A percentile compares a stretch with the other conserved stretches of the same genome.
These are phyloP conservation scores for Coranthus polyacanthus DNA, from an alignment of 2,797 vertebrate genomes.

Conservation along the genomic window DNA sequence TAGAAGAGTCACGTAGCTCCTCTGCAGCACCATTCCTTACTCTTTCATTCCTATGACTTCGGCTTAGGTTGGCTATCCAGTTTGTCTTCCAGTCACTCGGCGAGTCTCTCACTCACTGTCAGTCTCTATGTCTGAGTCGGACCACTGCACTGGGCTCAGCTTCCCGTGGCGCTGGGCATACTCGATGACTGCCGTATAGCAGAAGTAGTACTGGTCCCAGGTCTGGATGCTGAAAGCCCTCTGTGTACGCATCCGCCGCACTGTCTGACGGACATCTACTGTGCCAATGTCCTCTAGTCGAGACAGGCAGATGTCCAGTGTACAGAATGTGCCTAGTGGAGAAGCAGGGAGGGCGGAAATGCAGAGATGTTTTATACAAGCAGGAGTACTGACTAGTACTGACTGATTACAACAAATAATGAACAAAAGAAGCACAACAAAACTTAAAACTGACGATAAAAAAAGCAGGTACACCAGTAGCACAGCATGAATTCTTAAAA, in stretches of 20 bases:
- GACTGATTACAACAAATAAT: neutral
- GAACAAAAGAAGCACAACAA: neutral
- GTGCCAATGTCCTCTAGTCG: conserved; percentile 88
- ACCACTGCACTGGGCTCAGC: conserved; percentile 88
- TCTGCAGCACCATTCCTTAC: conserved; percentile 34
- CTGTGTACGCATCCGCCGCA: conserved; percentile 88
- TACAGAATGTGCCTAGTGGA: conserved; percentile 88
- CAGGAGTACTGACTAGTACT: neutral
- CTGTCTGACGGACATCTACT: conserved; percentile 87
- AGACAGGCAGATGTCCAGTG: conserved; percentile 90
- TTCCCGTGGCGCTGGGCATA: conserved; percentile 87
- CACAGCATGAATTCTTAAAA: neutral
- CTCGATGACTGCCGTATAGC: conserved; percentile 89
- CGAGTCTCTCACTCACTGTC: conserved; percentile 86
- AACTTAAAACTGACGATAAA: conserved; percentile 4
- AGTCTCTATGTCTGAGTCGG: conserved; percentile 89
- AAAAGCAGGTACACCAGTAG: no score
- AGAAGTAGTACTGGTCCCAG: conserved; percentile 92
- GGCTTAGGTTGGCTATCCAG: conserved; percentile 37
- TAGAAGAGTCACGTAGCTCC: conserved; percentile 48
- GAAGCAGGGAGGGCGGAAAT: neutral
- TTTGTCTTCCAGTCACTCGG: conserved; percentile 21
- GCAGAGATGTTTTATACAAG: neutral
- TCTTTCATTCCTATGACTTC: conserved; percentile 49
- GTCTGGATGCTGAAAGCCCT: conserved; percentile 92